Conservation (phyloP, 2,888 invertebrate species). For the Dioctria linearis region DNA sequence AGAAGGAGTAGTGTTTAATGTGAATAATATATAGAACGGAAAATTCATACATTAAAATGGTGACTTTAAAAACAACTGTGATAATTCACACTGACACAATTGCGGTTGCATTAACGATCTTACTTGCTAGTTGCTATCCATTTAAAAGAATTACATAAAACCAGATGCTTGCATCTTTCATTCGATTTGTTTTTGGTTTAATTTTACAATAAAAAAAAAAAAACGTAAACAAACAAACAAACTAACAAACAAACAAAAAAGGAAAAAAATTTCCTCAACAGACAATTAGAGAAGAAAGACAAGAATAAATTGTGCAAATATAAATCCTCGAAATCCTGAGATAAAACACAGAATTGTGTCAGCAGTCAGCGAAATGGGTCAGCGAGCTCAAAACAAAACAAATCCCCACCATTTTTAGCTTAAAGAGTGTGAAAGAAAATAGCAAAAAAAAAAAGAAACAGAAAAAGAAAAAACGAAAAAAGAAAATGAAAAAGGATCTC, state of each 20-base stretch:
- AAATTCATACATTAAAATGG: too few relatives aligned
- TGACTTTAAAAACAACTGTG: too few relatives aligned
- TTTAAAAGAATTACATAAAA: not conserved
- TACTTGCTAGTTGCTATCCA: not conserved
- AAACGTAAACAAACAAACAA: too few relatives aligned
- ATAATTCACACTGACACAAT: too few relatives aligned
- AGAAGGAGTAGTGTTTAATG: too few relatives aligned
- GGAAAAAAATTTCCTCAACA: not conserved
- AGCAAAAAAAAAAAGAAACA: too few relatives aligned
- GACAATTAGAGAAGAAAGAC: not conserved
- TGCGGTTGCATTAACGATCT: not conserved
- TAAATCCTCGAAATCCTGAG: slow-evolving; percentile 1
- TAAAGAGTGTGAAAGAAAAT: too few relatives aligned
- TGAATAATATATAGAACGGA: too few relatives aligned
- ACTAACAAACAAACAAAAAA: not conserved
- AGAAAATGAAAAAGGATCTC: not conserved
- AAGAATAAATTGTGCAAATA: slow-evolving; percentile 17
- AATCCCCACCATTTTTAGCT: not conserved
- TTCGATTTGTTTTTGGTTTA: too few relatives aligned
- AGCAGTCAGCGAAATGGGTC: not conserved
- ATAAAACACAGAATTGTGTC: slow-evolving; percentile 10
- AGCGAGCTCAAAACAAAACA: not conserved
- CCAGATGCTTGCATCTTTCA: too few relatives aligned
- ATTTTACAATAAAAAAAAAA: too few relatives aligned
- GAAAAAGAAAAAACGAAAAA: too few relatives aligned